Evolutionary conservation across 2,888 invertebrate species (phyloP).

Genomic region (Oasisia sp.): DNA sequence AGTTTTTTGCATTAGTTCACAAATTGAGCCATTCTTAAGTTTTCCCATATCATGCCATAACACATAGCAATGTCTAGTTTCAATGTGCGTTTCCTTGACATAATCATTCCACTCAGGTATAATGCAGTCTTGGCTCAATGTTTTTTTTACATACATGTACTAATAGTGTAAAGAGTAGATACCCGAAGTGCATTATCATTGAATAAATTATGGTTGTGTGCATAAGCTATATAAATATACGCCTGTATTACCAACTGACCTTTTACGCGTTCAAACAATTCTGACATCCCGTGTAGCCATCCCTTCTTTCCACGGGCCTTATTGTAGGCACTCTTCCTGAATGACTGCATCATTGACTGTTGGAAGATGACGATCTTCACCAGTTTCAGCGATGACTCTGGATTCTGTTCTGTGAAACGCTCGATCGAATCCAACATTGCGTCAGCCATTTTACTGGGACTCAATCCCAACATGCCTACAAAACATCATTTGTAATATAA

Average conservation of each 20-base stretch:
- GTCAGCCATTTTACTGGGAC: neutral
- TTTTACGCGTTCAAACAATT: neutral
- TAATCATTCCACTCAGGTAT: too few species aligned
- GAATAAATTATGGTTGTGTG: neutral
- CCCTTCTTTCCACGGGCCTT: neutral
- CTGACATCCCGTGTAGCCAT: neutral
- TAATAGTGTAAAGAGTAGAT: too few species aligned
- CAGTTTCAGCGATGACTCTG: neutral
- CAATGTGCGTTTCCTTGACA: too few species aligned
- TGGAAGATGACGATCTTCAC: conserved; percentile 5
- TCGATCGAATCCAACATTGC: neutral
- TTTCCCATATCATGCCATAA: too few species aligned
- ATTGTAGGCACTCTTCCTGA: neutral
- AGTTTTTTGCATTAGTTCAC: too few species aligned
- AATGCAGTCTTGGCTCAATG: too few species aligned
- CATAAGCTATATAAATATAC: neutral
- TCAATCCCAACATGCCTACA: neutral
- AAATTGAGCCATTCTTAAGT: too few species aligned
- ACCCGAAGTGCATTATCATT: neutral
- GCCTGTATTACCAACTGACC: conserved; percentile 8
- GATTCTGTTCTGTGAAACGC: neutral
- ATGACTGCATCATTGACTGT: neutral
- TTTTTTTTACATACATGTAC: too few species aligned
- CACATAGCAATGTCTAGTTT: too few species aligned
- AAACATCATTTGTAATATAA: neutral